Conservation (phyloP, 2,797 vertebrate genomes). For the Lagorchestes hirsutus region DNA sequence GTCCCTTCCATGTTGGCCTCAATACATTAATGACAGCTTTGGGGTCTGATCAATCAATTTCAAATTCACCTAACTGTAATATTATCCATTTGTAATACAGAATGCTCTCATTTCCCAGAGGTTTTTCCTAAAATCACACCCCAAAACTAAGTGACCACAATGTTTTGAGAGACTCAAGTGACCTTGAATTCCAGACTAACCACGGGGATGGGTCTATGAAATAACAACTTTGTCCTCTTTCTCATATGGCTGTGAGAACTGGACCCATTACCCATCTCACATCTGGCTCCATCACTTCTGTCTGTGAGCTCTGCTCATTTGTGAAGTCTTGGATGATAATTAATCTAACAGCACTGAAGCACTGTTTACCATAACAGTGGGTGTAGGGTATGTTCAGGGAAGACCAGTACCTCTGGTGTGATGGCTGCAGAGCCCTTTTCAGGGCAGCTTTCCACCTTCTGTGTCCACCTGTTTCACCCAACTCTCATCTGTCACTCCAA, state of each 20-base stretch:
- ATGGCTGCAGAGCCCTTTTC: no score
- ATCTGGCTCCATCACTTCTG: background rate
- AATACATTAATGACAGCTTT: background rate
- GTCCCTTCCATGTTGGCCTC: background rate
- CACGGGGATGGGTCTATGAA: background rate
- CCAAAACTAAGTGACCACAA: background rate
- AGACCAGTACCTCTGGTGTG: no score
- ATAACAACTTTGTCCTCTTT: background rate
- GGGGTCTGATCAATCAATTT: background rate
- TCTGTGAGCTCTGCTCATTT: slow-evolving; percentile 22
- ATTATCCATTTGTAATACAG: background rate
- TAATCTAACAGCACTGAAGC: background rate
- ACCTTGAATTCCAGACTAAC: background rate
- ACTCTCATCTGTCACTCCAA: no score
- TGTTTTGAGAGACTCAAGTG: background rate
- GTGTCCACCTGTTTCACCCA: no score
- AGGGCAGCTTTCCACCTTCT: no score
- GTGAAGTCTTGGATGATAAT: slow-evolving; percentile 12
- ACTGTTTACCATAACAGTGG: background rate
- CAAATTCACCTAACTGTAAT: no score
- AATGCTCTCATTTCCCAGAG: background rate
- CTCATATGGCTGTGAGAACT: background rate
- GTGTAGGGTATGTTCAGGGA: no score
- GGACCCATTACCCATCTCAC: background rate
- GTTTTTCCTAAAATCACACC: background rate